Percentiles rank a stretch among this genome's conserved stretches.
Evolutionary conservation across 1,140 invertebrate species (phyloP).

Genomic region (Micrasema minimum): DNA sequence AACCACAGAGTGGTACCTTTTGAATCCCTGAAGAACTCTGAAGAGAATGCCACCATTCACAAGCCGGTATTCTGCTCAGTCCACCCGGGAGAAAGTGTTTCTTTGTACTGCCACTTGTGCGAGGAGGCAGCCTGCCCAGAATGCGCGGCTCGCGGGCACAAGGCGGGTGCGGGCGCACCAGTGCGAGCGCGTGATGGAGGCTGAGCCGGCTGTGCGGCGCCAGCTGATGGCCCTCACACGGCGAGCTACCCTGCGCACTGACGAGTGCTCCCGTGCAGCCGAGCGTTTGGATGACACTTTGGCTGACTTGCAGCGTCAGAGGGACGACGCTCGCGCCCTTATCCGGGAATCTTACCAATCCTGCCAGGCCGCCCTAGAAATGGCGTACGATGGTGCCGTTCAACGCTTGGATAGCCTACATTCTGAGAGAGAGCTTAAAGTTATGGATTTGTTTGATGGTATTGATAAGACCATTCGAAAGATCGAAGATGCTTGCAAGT

Average conservation of each 20-base stretch:
- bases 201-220: conserved; percentile 78
- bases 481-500: conserved; percentile 87
- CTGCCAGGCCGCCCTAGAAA: conserved; percentile 85
- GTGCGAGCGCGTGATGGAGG: conserved; percentile 80
- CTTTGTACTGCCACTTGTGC: conserved; percentile 85
- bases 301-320: conserved; percentile 86
- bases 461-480: conserved; percentile 83
- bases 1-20: conserved; percentile 89
- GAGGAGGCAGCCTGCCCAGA: conserved; percentile 86
- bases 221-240: conserved; percentile 78
- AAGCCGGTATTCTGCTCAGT: conserved; percentile 83
- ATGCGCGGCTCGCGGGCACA: conserved; percentile 82
- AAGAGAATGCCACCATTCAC: conserved; percentile 78
- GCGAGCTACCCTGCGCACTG: conserved; percentile 78
- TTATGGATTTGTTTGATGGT: conserved; percentile 87
- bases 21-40: conserved; percentile 84
- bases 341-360: conserved; percentile 87
- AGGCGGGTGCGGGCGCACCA: conserved; percentile 78
- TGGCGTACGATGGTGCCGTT: conserved; percentile 78
- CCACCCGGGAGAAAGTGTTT: conserved; percentile 81
- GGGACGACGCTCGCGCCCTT: conserved; percentile 84
- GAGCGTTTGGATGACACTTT: conserved; percentile 79
- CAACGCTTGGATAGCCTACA: conserved; percentile 83
- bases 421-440: conserved; percentile 83
- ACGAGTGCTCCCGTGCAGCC: conserved; percentile 79